These are phyloP conservation scores for Dipus sagitta DNA, from an alignment of 2,797 vertebrate genomes.

Conservation along the genomic window DNA sequence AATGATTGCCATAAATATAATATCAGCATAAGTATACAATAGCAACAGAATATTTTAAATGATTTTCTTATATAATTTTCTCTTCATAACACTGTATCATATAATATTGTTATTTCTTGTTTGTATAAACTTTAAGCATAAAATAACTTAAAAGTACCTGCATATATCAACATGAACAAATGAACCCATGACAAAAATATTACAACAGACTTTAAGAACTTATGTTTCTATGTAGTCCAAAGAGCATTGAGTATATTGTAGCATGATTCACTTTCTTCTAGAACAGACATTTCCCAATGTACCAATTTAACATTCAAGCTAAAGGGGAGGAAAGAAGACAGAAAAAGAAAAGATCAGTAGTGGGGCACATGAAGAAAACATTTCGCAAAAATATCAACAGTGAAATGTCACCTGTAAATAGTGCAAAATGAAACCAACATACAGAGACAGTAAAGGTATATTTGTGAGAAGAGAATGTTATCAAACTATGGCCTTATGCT, in stretches of 20 bases:
- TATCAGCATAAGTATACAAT: neutral
- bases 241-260: neutral
- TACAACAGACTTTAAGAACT: neutral
- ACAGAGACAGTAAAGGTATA: neutral
- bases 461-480: conserved; percentile 56
- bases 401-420: conserved; percentile 17
- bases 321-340: neutral
- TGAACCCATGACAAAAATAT: neutral
- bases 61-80: conserved; percentile 30
- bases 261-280: neutral
- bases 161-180: neutral
- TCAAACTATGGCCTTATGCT: conserved; percentile 69
- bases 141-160: neutral
- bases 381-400: conserved; percentile 33
- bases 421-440: neutral
- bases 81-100: neutral
- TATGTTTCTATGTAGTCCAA: conserved; percentile 1
- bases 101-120: neutral
- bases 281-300: neutral
- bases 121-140: neutral
- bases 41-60: neutral
- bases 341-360: neutral
- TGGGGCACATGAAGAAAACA: neutral
- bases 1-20: neutral
- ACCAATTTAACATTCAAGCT: neutral